Evolutionary conservation across 2,888 invertebrate species (phyloP).

Genomic region (Scaptomyza flava): DNA sequence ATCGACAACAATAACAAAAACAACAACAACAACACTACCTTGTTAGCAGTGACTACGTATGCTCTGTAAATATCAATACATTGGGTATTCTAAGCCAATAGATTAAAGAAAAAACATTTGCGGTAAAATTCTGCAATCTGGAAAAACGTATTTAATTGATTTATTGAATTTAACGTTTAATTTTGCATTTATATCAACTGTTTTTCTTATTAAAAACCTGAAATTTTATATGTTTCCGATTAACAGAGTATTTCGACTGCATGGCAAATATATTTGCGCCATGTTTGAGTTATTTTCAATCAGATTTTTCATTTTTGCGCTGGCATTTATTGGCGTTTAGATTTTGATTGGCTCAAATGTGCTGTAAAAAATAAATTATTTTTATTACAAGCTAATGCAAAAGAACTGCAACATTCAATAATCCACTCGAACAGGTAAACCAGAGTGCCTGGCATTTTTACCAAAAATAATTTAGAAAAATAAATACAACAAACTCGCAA

Average conservation of each 20-base stretch:
- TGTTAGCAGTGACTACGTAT: constrained; percentile 56
- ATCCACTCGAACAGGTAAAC: constrained; percentile 38
- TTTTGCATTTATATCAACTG: too few relatives aligned
- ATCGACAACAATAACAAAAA: constrained; percentile 24
- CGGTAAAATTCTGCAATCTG: too few relatives aligned
- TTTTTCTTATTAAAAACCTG: too few relatives aligned
- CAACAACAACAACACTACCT: constrained; percentile 46
- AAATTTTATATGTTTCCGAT: too few relatives aligned
- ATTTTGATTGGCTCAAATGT: constrained; percentile 69
- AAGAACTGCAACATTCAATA: constrained; percentile 16
- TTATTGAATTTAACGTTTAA: too few relatives aligned
- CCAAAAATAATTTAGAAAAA: neutral
- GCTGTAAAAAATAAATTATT: constrained; percentile 63
- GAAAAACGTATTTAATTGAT: too few relatives aligned
- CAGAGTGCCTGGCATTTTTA: constrained; percentile 16
- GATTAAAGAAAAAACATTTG: neutral
- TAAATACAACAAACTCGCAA: constrained; percentile 17
- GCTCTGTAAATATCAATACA: constrained; percentile 19
- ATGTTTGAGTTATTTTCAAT: constrained; percentile 54
- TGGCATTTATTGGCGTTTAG: constrained; percentile 74
- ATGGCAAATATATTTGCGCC: neutral
- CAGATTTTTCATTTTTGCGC: constrained; percentile 56
- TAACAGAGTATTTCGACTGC: constrained; percentile 23
- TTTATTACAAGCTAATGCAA: constrained; percentile 44
- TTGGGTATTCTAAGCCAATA: neutral